phyloP scores from a whole-genome alignment of 2,888 invertebrate genomes.

The Acronicta aceris region DNA sequence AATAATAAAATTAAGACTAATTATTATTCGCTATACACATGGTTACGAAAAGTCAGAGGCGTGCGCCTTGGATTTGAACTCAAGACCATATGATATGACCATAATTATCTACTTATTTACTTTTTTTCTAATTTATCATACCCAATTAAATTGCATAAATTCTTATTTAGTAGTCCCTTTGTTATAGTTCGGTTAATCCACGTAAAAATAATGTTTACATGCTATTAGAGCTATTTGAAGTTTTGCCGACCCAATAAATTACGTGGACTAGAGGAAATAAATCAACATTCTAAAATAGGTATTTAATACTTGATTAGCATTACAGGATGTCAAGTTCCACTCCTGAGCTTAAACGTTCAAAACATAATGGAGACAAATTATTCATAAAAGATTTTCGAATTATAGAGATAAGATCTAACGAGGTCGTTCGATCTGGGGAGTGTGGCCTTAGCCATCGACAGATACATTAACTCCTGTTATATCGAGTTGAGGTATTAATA shows the following conservation, averaged over 20 bases:
- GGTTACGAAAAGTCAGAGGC: too few species aligned
- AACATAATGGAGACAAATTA: constrained; percentile 68
- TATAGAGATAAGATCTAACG: constrained; percentile 67
- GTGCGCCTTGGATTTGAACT: too few species aligned
- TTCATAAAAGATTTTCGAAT: constrained; percentile 68
- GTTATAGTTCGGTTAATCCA: constrained; percentile 23
- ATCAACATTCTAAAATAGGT: constrained; percentile 51
- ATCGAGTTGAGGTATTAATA: constrained; percentile 31
- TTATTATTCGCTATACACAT: too few species aligned
- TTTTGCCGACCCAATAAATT: constrained; percentile 47
- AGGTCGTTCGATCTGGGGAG: constrained; percentile 69
- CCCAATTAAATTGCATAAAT: constrained; percentile 4
- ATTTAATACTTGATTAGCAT: constrained; percentile 53
- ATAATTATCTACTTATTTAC: too few species aligned
- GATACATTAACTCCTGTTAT: constrained; percentile 64
- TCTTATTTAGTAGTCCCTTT: constrained; percentile 9
- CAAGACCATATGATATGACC: too few species aligned
- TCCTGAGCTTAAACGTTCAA: constrained; percentile 49
- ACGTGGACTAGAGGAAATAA: constrained; percentile 38
- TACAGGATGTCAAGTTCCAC: constrained; percentile 56
- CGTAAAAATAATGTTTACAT: constrained; percentile 36
- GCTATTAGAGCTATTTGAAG: constrained; percentile 34
- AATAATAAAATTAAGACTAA: too few species aligned
- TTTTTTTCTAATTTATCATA: constrained; percentile 7
- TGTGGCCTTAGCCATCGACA: constrained; percentile 66